These are phyloP conservation scores for Synergus itoensis DNA, from an alignment of 2,888 invertebrate genomes.

Conservation along the genomic window DNA sequence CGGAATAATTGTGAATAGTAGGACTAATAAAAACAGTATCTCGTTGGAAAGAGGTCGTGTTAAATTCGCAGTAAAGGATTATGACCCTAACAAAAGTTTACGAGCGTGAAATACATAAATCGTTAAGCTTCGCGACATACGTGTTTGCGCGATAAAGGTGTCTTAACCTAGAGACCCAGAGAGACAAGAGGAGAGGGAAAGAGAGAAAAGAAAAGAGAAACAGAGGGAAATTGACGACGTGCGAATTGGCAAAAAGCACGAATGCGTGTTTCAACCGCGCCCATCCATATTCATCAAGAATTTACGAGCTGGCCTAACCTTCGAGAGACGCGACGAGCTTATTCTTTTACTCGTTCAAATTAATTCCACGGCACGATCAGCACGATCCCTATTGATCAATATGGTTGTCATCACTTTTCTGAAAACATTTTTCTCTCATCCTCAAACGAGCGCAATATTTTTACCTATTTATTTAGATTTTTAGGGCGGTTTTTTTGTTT, in stretches of 20 bases:
- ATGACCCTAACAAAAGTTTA: constrained; percentile 35
- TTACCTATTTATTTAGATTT: background rate
- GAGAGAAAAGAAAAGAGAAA: background rate
- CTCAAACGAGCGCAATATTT: background rate
- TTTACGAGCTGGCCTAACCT: constrained; percentile 52
- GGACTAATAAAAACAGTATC: constrained; percentile 5
- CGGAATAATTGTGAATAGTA: background rate
- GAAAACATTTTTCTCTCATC: background rate
- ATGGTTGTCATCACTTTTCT: background rate
- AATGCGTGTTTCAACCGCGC: constrained; percentile 48
- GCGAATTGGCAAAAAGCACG: constrained; percentile 54
- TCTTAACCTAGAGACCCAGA: constrained; percentile 45
- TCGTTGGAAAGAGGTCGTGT: background rate
- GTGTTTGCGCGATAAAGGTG: constrained; percentile 35
- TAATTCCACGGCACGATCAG: constrained; percentile 60
- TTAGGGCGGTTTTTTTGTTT: too few relatives aligned
- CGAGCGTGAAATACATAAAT: constrained; percentile 35
- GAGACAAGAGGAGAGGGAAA: constrained; percentile 11
- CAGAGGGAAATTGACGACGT: constrained; percentile 34
- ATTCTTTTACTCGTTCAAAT: constrained; percentile 55
- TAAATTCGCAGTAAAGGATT: constrained; percentile 12
- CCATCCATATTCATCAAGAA: constrained; percentile 62
- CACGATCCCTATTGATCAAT: constrained; percentile 51
- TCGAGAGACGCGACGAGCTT: constrained; percentile 47
- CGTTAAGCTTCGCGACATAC: constrained; percentile 26